A percentile compares a stretch with the other conserved stretches of the same genome.
These are phyloP conservation scores for Campylomormyrus tamandua DNA, from an alignment of 2,113 vertebrate species.

Conservation along the genomic window DNA sequence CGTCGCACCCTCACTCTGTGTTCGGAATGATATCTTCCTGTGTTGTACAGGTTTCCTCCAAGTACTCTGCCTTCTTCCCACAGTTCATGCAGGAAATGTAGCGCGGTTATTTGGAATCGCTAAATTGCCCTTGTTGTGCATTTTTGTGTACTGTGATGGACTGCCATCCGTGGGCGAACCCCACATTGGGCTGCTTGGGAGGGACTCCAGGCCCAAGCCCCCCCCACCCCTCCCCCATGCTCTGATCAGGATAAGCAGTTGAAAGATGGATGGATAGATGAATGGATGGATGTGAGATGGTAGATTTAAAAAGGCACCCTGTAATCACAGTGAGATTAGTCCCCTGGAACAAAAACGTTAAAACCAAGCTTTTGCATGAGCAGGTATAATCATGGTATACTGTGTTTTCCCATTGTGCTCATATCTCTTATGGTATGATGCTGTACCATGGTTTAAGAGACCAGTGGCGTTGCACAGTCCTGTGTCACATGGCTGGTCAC, in stretches of 20 bases:
- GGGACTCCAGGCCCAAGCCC: neutral
- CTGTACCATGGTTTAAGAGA: neutral
- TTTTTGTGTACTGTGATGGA: neutral
- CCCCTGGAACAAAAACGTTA: neutral
- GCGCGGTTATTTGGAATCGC: neutral
- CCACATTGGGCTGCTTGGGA: neutral
- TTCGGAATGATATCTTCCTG: neutral
- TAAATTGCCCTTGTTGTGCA: neutral
- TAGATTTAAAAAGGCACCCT: neutral
- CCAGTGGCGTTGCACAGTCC: neutral
- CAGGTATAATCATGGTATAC: neutral
- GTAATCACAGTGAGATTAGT: neutral
- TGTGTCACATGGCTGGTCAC: neutral
- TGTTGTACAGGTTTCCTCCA: neutral
- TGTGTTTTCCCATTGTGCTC: neutral
- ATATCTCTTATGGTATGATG: neutral
- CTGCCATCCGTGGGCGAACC: neutral
- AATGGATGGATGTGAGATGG: neutral
- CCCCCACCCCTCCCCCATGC: neutral
- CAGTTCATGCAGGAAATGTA: neutral
- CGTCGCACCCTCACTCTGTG: neutral
- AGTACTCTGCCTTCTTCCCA: neutral
- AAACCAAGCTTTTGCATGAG: neutral
- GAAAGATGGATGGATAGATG: neutral
- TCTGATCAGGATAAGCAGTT: neutral